Conservation (phyloP, 2,888 invertebrate genomes). For the Apotomis turbidana region DNA sequence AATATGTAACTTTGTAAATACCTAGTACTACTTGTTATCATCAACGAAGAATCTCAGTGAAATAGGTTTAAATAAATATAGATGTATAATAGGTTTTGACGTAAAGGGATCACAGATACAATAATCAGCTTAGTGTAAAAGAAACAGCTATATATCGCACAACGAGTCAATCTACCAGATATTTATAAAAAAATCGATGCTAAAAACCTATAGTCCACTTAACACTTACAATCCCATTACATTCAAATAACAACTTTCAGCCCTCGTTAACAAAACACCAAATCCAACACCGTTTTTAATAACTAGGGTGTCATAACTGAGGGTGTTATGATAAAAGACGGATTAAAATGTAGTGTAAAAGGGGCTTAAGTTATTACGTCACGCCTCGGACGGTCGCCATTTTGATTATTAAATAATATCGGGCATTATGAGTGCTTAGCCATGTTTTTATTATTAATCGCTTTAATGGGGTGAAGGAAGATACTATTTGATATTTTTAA, state of each 20-base stretch:
- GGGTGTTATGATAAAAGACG: conserved; percentile 70
- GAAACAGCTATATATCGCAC: background rate
- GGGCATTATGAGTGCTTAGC: conserved; percentile 35
- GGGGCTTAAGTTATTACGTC: conserved; percentile 78
- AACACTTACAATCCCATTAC: background rate
- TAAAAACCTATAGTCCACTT: conserved; percentile 25
- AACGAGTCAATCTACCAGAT: conserved; percentile 5
- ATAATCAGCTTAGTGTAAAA: background rate
- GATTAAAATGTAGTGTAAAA: conserved; percentile 70
- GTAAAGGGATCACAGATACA: background rate
- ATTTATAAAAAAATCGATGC: conserved; percentile 28
- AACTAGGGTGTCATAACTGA: conserved; percentile 60
- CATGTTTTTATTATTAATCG: conserved; percentile 37
- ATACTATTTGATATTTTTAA: conserved; percentile 12
- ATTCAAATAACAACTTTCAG: conserved; percentile 51
- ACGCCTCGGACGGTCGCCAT: conserved; percentile 63
- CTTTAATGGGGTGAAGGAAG: conserved; percentile 29
- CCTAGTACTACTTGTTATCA: too few relatives aligned
- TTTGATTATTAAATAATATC: conserved; percentile 39
- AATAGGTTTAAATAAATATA: too few relatives aligned
- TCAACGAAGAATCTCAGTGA: too few relatives aligned
- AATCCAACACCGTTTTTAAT: conserved; percentile 29
- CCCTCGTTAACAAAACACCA: background rate
- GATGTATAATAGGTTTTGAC: background rate
- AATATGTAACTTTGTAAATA: too few relatives aligned